These are phyloP conservation scores for Talpa occidentalis DNA, from an alignment of 2,113 vertebrate species.

Conservation along the genomic window DNA sequence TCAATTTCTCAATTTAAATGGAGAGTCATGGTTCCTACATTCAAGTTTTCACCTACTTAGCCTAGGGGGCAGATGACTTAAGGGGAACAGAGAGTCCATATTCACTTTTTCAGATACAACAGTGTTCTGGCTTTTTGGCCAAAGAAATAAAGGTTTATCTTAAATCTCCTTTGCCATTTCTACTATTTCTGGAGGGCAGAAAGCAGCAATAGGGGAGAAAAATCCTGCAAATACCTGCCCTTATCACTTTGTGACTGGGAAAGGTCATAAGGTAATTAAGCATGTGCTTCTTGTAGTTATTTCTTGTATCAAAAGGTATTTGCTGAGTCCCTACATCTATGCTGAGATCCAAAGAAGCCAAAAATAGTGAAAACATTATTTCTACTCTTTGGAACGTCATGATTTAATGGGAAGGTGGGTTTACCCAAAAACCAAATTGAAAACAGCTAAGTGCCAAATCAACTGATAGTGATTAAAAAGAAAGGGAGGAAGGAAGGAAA, in stretches of 20 bases:
- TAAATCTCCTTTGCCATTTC: conserved; percentile 59
- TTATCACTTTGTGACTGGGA: conserved; percentile 62
- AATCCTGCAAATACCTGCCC: conserved; percentile 64
- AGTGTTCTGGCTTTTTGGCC: conserved; percentile 21
- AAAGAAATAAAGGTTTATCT: conserved; percentile 44
- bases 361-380: conserved; percentile 31
- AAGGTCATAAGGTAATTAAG: conserved; percentile 40
- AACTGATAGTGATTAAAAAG: neutral
- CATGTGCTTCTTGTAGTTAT: conserved; percentile 38
- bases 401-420: neutral
- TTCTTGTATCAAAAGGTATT: conserved; percentile 56
- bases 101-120: conserved; percentile 43
- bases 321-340: conserved; percentile 38
- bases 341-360: conserved; percentile 59
- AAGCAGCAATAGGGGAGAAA: conserved; percentile 20
- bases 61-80: neutral
- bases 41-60: conserved; percentile 46
- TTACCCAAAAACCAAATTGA: conserved; percentile 1
- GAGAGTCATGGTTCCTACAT: conserved; percentile 28
- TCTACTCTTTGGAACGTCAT: neutral
- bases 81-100: neutral
- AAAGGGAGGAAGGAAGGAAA: no score
- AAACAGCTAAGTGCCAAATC: conserved; percentile 33
- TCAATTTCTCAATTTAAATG: conserved; percentile 40
- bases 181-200: conserved; percentile 61